Evolutionary conservation across 1,140 invertebrate genomes (phyloP).

Genomic region (Chionoecetes opilio): DNA sequence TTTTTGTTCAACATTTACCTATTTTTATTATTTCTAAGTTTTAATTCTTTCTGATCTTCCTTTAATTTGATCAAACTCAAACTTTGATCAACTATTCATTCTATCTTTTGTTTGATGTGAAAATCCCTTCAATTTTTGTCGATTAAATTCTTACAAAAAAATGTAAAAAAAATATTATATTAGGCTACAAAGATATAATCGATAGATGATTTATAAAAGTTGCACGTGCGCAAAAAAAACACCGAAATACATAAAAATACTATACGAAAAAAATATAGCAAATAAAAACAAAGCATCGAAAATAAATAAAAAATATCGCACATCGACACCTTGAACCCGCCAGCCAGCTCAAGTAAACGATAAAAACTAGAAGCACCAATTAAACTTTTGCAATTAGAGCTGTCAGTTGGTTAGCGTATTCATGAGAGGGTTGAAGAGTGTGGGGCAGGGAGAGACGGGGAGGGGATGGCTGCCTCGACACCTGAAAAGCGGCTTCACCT

Average conservation of each 20-base stretch:
- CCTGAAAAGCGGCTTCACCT: not conserved
- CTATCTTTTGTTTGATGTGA: no score
- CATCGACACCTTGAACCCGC: not conserved
- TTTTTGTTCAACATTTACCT: no score
- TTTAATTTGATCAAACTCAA: no score
- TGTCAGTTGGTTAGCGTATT: conserved; percentile 19
- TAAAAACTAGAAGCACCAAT: not conserved
- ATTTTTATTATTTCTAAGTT: no score
- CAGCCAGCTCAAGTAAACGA: not conserved
- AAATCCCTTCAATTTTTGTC: no score
- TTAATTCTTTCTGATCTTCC: no score
- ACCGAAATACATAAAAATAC: not conserved
- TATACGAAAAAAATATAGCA: not conserved
- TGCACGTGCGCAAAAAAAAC: not conserved
- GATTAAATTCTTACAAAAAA: no score
- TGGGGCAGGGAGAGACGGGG: conserved; percentile 13
- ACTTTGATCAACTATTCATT: no score
- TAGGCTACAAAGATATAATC: no score
- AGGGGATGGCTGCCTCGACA: not conserved
- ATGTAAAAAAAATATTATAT: no score
- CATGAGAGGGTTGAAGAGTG: not conserved
- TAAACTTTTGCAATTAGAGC: conserved; percentile 11
- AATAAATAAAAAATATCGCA: not conserved
- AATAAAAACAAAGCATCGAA: not conserved
- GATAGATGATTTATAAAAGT: not conserved